Evolutionary conservation across 2,113 vertebrate species (phyloP).

Genomic region (Caloenas nicobarica): DNA sequence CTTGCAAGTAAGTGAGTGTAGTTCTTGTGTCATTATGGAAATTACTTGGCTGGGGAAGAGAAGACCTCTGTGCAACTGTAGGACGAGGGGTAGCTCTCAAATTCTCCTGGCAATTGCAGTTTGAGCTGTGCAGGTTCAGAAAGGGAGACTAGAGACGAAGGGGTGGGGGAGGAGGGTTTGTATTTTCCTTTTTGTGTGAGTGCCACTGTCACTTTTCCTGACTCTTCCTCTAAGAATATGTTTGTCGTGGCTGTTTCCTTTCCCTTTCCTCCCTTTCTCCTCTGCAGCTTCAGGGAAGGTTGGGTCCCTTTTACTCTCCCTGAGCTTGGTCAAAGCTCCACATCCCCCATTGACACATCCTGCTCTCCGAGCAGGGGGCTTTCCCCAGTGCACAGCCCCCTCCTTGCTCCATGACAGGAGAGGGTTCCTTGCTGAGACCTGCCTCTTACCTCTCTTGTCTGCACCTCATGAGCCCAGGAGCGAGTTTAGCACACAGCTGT

Average conservation of each 20-base stretch:
- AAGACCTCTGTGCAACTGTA: neutral
- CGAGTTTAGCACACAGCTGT: neutral
- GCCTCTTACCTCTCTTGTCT: neutral
- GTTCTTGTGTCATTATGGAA: slow-evolving; percentile 39
- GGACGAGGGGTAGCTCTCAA: neutral
- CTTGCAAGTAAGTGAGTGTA: slow-evolving; percentile 93
- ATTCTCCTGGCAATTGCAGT: neutral
- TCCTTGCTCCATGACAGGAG: neutral
- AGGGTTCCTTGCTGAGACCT: neutral
- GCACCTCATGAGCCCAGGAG: neutral
- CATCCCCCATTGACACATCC: fast-evolving
- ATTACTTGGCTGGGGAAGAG: neutral
- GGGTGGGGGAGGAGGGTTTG: neutral
- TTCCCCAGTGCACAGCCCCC: neutral
- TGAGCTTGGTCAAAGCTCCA: neutral
- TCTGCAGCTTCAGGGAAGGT: neutral
- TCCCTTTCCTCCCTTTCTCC: neutral
- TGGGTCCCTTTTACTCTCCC: neutral
- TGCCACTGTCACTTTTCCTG: neutral
- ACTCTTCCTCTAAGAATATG: neutral
- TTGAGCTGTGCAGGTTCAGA: slow-evolving; percentile 15
- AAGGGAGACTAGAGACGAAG: neutral
- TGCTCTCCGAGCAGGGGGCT: neutral
- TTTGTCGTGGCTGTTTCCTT: neutral
- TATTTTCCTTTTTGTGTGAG: neutral